A percentile compares a stretch with the other conserved stretches of the same genome.
Evolutionary conservation across 2,797 vertebrate genomes (phyloP).

Genomic region (Coregonus ussuriensis): DNA sequence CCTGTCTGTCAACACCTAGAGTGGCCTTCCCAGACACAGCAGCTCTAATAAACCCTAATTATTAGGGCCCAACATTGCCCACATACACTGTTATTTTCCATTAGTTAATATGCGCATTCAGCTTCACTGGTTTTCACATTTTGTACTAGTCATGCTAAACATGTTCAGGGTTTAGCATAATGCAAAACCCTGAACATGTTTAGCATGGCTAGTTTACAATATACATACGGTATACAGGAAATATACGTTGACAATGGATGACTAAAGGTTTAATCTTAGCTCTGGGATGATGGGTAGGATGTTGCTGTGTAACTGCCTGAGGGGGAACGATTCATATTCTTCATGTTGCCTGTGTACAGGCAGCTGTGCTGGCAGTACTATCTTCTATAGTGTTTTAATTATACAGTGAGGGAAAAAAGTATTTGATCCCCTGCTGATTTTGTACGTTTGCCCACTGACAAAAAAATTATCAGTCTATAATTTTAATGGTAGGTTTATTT

Average conservation of each 20-base stretch:
- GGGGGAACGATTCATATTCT: slow-evolving; percentile 48
- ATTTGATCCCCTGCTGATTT: no score
- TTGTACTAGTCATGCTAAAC: neutral
- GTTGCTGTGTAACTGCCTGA: slow-evolving; percentile 46
- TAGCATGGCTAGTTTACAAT: no score
- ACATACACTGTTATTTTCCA: slow-evolving; percentile 21
- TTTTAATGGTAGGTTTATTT: no score
- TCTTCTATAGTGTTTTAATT: slow-evolving; percentile 66
- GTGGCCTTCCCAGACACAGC: neutral
- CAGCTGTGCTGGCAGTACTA: slow-evolving; percentile 31
- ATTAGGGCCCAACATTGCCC: neutral
- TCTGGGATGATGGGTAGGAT: slow-evolving; percentile 37
- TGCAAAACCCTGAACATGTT: neutral
- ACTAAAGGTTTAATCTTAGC: slow-evolving; percentile 38
- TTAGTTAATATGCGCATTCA: slow-evolving; percentile 44
- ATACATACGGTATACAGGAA: neutral
- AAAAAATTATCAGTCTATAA: no score
- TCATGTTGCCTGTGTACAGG: slow-evolving; percentile 38
- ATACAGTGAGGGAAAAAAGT: slow-evolving; percentile 24
- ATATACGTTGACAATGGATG: slow-evolving; percentile 41
- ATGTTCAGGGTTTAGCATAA: neutral
- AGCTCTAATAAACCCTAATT: slow-evolving; percentile 6
- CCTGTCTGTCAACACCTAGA: neutral
- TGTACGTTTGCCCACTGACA: no score
- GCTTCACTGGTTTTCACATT: slow-evolving; percentile 15